A percentile compares a stretch with the other conserved stretches of the same genome.
These are phyloP conservation scores for Colaptes auratus DNA, from an alignment of 2,113 vertebrate genomes.

Conservation along the genomic window DNA sequence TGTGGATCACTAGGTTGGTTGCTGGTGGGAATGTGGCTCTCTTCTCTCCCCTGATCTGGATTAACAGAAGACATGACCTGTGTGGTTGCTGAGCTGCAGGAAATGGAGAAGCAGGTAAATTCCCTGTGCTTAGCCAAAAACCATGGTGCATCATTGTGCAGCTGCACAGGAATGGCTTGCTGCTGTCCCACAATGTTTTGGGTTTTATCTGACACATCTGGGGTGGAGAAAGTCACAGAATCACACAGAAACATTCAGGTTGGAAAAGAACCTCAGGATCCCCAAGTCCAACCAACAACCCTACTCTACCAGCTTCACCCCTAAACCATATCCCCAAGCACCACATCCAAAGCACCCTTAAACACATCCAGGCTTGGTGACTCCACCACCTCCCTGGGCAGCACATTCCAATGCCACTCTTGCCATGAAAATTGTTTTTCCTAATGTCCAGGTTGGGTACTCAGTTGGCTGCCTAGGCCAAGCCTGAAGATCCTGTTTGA, in stretches of 20 bases:
- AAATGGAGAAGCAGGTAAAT: neutral
- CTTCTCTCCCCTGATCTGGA: neutral
- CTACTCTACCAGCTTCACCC: too few relatives aligned
- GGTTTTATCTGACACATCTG: neutral
- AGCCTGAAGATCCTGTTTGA: neutral
- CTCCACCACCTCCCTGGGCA: too few relatives aligned
- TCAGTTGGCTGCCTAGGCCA: neutral
- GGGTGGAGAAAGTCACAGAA: neutral
- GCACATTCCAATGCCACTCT: too few relatives aligned
- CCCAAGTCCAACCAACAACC: too few relatives aligned
- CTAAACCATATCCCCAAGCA: too few relatives aligned
- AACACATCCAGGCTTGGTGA: too few relatives aligned
- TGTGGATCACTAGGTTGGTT: neutral
- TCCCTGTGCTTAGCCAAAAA: neutral
- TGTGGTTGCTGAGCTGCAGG: neutral
- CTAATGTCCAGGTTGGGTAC: neutral
- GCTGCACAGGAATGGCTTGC: neutral
- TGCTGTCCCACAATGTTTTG: neutral
- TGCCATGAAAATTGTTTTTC: too few relatives aligned
- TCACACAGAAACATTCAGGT: too few relatives aligned
- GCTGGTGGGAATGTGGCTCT: neutral
- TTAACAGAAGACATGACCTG: neutral
- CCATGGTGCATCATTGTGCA: neutral
- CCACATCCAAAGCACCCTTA: too few relatives aligned
- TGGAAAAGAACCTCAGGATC: too few relatives aligned